A percentile compares a stretch with the other conserved stretches of the same genome.
Evolutionary conservation across 2,113 vertebrate species (phyloP).

Genomic region (Cercopithecus mona): DNA sequence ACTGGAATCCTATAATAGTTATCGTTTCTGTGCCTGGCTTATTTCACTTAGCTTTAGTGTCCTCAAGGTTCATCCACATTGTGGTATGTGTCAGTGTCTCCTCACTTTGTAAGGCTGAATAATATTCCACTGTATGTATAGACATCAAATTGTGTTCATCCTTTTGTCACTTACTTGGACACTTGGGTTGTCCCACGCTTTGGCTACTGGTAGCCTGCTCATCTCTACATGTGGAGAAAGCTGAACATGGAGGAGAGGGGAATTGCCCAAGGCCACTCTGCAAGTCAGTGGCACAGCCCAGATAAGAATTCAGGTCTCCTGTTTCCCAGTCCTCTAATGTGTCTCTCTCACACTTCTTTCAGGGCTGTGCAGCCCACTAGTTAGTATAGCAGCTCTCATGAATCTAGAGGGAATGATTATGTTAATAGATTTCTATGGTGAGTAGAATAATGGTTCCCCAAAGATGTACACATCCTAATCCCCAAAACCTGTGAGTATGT

Average conservation of each 20-base stretch:
- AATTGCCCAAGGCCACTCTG: not conserved
- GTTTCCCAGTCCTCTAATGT: fast-evolving
- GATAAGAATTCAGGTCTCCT: not conserved
- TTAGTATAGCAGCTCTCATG: not conserved
- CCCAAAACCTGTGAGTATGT: not conserved
- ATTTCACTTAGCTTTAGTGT: not conserved
- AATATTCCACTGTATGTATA: not conserved
- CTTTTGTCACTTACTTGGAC: not conserved
- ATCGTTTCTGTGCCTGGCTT: not conserved
- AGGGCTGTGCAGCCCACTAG: not conserved
- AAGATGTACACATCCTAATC: not conserved
- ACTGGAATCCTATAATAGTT: not conserved
- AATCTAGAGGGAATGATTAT: not conserved
- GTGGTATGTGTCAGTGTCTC: not conserved
- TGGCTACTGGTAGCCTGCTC: not conserved
- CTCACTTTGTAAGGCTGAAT: not conserved
- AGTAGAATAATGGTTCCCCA: not conserved
- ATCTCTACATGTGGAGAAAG: not conserved
- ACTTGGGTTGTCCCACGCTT: not conserved
- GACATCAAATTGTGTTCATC: not conserved
- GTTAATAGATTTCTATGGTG: not conserved
- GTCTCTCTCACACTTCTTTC: not conserved
- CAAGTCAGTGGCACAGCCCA: not conserved
- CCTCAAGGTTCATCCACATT: not conserved
- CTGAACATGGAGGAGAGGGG: not conserved